Conservation (phyloP, 2,888 invertebrate species). For the Tiliacea citrago region DNA sequence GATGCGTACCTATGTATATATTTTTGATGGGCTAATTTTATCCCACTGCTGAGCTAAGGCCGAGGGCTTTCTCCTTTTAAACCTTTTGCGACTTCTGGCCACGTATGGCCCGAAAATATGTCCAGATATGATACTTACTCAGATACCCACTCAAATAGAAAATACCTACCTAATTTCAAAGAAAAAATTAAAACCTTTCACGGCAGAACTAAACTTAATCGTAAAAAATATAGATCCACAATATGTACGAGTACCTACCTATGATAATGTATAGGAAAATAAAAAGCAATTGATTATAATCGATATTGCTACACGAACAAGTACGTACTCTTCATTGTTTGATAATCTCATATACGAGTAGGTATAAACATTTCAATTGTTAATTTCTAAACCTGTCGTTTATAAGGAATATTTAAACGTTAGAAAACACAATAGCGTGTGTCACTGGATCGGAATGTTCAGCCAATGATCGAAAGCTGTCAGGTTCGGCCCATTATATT, state of each 20-base stretch:
- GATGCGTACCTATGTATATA: neutral
- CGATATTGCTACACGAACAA: constrained; percentile 48
- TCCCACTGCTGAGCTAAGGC: neutral
- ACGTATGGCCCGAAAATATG: neutral
- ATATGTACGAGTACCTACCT: neutral
- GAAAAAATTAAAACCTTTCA: neutral
- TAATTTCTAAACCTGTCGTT: constrained; percentile 74
- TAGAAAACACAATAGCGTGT: constrained; percentile 80
- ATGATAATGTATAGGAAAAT: constrained; percentile 24
- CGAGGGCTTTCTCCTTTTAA: neutral
- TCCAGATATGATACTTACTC: neutral
- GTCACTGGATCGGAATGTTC: constrained; percentile 80
- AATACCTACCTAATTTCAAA: neutral
- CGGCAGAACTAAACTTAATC: neutral
- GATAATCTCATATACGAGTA: constrained; percentile 68
- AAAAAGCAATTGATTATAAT: constrained; percentile 58
- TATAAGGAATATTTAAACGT: constrained; percentile 75
- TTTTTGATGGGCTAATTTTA: neutral
- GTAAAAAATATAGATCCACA: constrained; percentile 17
- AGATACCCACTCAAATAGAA: neutral
- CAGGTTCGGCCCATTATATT: constrained; percentile 73
- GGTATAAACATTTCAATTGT: constrained; percentile 75
- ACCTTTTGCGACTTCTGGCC: neutral
- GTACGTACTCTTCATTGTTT: constrained; percentile 67
- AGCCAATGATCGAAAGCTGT: constrained; percentile 75